Percentiles rank a stretch among this genome's conserved stretches.
phyloP scores from a whole-genome alignment of 1,140 invertebrate genomes.

The Lucilia cuprina region DNA sequence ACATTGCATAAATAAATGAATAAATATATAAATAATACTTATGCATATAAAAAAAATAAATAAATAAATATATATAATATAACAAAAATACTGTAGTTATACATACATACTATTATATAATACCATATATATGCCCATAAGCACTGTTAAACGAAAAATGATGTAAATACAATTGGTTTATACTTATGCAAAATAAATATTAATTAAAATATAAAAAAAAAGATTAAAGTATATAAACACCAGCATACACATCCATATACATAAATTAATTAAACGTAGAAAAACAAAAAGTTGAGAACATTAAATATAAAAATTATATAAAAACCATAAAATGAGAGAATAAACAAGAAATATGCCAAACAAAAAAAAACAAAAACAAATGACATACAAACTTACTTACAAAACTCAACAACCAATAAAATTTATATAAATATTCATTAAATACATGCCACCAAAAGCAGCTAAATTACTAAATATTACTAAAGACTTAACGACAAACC shows the following conservation, averaged over 20 bases:
- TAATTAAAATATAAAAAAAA: constrained; percentile 24
- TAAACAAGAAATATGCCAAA: constrained; percentile 19
- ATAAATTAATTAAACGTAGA: not conserved
- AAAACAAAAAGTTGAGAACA: not conserved
- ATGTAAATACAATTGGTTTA: constrained; percentile 30
- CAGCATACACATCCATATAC: not conserved
- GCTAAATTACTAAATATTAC: constrained; percentile 9
- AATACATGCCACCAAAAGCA: constrained; percentile 30
- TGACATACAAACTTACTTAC: not conserved
- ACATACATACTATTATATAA: not conserved
- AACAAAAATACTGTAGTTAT: constrained; percentile 9
- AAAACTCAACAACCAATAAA: not conserved
- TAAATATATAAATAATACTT: not conserved
- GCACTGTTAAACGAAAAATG: constrained; percentile 26
- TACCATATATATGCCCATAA: constrained; percentile 4
- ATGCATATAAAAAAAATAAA: not conserved
- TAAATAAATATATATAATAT: constrained; percentile 7
- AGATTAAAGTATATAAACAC: constrained; percentile 18
- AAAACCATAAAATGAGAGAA: not conserved
- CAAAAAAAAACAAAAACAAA: constrained; percentile 7
- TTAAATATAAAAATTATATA: not conserved
- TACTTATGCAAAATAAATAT: constrained; percentile 20
- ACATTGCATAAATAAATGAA: not conserved
- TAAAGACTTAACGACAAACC: not conserved
- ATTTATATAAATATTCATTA: not conserved